These are phyloP conservation scores for Rhinoderma darwinii DNA, from an alignment of 2,113 vertebrate genomes.

Conservation along the genomic window DNA sequence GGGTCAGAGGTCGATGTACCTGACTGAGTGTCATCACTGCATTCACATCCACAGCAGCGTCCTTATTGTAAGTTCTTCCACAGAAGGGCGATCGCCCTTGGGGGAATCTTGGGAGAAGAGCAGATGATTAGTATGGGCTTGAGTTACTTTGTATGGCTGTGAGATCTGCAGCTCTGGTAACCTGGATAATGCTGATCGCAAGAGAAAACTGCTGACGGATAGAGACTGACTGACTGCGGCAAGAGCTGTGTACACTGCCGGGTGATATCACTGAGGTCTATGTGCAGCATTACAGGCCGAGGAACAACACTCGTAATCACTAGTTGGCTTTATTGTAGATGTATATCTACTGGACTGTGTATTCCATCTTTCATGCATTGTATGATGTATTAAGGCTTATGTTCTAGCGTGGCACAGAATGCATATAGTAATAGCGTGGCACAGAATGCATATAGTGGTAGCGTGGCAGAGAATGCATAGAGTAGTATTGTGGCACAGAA, in stretches of 20 bases:
- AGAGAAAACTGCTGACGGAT: slow-evolving; percentile 44
- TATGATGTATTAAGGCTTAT: not conserved
- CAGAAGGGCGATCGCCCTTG: not conserved
- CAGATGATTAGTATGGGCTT: slow-evolving; percentile 38
- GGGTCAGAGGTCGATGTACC: not conserved
- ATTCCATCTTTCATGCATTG: not conserved
- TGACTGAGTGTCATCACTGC: not conserved
- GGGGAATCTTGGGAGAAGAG: slow-evolving; percentile 15
- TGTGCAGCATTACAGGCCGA: not conserved
- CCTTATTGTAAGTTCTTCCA: not conserved
- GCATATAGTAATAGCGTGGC: not conserved
- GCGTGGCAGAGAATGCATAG: not conserved
- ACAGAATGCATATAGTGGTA: too few species aligned
- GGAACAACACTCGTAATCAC: not conserved
- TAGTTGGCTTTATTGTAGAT: not conserved
- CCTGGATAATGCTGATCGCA: slow-evolving; percentile 33
- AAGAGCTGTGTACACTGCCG: not conserved
- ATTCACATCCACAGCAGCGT: not conserved
- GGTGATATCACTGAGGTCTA: not conserved
- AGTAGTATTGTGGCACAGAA: not conserved
- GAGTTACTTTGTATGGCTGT: slow-evolving; percentile 9
- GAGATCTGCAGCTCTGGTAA: slow-evolving; percentile 38
- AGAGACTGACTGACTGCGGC: slow-evolving; percentile 12
- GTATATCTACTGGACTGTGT: not conserved
- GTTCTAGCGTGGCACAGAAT: not conserved